Evolutionary conservation across 2,888 invertebrate species (phyloP).

Genomic region (Drymonia ruficornis): DNA sequence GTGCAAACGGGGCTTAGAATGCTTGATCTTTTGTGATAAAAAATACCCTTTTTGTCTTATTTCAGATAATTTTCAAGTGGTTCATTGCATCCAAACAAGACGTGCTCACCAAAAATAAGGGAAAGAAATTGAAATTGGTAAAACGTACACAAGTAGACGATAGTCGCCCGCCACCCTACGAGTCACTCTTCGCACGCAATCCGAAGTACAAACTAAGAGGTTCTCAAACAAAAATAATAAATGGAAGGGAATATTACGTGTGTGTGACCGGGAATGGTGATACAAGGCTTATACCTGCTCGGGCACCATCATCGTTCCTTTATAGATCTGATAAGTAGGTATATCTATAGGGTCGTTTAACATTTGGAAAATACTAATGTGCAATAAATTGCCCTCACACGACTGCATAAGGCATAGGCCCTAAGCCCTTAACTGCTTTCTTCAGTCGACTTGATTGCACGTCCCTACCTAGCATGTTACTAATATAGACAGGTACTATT

Average conservation of each 20-base stretch:
- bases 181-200: conserved; percentile 81
- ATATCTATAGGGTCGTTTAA: too few species aligned
- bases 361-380: too few species aligned
- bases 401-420: too few species aligned
- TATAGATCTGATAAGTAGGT: conserved; percentile 78
- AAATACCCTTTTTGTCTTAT: neutral
- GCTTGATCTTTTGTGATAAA: too few species aligned
- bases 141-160: conserved; percentile 47
- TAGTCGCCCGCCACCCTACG: conserved; percentile 87
- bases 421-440: too few species aligned
- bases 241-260: conserved; percentile 91
- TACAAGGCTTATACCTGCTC: conserved; percentile 88
- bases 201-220: conserved; percentile 51
- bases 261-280: conserved; percentile 85
- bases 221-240: conserved; percentile 85
- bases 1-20: too few species aligned
- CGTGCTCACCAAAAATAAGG: conserved; percentile 22
- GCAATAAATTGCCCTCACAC: too few species aligned
- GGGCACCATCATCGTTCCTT: conserved; percentile 91
- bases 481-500: too few species aligned
- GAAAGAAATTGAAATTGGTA: conserved; percentile 31
- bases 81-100: conserved; percentile 43
- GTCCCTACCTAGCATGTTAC: too few species aligned
- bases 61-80: conserved; percentile 61
- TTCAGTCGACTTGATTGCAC: too few species aligned